Evolutionary conservation across 2,113 vertebrate species (phyloP).

Genomic region (Melozone crissalis): DNA sequence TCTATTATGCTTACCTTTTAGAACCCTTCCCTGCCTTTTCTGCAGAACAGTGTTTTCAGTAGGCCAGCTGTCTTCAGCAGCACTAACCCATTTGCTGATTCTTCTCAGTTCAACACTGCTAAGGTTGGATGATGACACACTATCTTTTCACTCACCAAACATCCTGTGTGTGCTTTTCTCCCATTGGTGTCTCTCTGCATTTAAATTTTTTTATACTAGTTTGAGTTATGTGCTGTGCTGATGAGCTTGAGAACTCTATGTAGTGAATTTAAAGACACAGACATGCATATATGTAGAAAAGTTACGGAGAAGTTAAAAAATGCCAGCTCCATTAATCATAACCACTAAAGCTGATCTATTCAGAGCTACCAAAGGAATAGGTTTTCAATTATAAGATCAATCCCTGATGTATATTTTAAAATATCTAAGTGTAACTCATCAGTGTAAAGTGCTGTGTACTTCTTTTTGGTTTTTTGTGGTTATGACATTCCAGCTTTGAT

Average conservation of each 20-base stretch:
- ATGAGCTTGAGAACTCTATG: not conserved
- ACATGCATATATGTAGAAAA: not conserved
- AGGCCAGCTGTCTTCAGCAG: constrained; percentile 76
- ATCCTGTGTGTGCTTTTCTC: constrained; percentile 28
- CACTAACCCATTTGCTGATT: constrained; percentile 85
- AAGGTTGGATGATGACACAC: constrained; percentile 73
- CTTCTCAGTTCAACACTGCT: constrained; percentile 76
- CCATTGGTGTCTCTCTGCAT: not conserved
- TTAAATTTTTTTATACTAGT: not conserved
- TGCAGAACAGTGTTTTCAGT: constrained; percentile 77
- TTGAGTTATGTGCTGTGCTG: not conserved
- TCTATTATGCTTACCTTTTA: constrained; percentile 82
- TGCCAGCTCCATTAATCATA: not conserved
- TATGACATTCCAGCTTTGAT: not conserved
- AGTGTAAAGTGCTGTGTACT: not conserved
- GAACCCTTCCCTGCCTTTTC: constrained; percentile 82
- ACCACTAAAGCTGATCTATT: not conserved
- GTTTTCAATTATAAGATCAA: not conserved
- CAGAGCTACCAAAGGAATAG: not conserved
- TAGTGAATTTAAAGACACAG: not conserved
- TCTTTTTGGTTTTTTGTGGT: not conserved
- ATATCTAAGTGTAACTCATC: constrained; percentile 5
- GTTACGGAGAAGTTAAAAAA: not conserved
- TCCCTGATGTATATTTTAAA: not conserved
- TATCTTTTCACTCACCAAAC: constrained; percentile 38